Base-by-base conservation (phyloP, 2,888 invertebrate species). In the Mimachlamys varia region DNA sequence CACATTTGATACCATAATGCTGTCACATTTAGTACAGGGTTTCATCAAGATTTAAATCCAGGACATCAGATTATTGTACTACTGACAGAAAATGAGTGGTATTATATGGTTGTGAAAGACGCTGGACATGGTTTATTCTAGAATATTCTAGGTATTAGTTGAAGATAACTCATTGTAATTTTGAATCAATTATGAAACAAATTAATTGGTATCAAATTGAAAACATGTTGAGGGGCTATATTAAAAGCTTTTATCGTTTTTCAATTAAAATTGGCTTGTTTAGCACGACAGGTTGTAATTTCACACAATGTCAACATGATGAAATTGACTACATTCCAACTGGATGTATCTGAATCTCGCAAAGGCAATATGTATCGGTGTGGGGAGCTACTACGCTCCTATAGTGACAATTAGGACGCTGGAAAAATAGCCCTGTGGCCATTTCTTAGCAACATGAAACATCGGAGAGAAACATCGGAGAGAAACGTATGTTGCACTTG, bases 261-360 rank as follows among this genome's bases (percentile, higher is more conserved):
- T 27, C 76, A 76, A 76, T 76, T 33, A 76, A 76, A 76, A 76
- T 76, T 76, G 27, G 76, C 76, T 76, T 76, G 76, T 76, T 76
- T 12, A 7, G 76, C 76, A 76, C 12, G 76, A 27, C 76, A 10
- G 76, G 27, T 27, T 76, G 27, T 19, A 76, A 33, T 22, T 76
- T 22, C 76, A 33, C 62, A 62, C 33, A 76, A 15, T 27, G 76
- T 76, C 76, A 76, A 76, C 27, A 76, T 76, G 76, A 76, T 76
- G 33, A 76, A 4, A 33, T 10, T 27, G 76, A 33, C 17, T 33
- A 76, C 76, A 76, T 76, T 33, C 12, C 12, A 15, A 33, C 17
- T 22, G 12, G 3, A 17, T 76, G 27, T 76, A 4, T 76, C 12
- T 12, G 27, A 33, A 12, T 7, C 4, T 76, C 44, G 7, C 12